These are phyloP conservation scores for Petrophora chlorosata DNA, from an alignment of 2,888 invertebrate species.

Conservation along the genomic window DNA sequence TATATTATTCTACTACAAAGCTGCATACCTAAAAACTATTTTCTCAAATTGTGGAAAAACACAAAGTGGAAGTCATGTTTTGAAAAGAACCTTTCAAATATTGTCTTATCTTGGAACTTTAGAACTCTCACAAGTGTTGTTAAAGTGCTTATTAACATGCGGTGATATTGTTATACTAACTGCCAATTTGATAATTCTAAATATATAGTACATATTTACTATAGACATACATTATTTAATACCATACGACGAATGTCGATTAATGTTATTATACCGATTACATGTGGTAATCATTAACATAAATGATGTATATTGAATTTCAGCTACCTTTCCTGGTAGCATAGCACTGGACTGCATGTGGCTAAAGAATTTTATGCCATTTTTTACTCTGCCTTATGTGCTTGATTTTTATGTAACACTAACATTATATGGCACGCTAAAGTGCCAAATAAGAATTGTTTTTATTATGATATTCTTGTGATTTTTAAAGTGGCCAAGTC, in stretches of 20 bases:
- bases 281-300: too few relatives aligned
- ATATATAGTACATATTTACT: neutral
- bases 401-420: neutral
- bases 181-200: conserved; percentile 62
- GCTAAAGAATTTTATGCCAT: neutral
- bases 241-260: too few relatives aligned
- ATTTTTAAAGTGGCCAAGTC: conserved; percentile 29
- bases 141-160: conserved; percentile 49
- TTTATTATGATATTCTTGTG: conserved; percentile 9
- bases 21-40: too few relatives aligned
- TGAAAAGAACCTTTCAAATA: too few relatives aligned
- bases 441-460: conserved; percentile 25
- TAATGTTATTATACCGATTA: too few relatives aligned
- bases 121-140: too few relatives aligned
- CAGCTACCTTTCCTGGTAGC: neutral
- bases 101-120: conserved; percentile 27
- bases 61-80: too few relatives aligned
- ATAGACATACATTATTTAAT: too few relatives aligned
- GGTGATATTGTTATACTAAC: conserved; percentile 67
- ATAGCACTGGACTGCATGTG: too few relatives aligned
- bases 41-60: too few relatives aligned
- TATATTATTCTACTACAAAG: too few relatives aligned
- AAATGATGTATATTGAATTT: neutral
- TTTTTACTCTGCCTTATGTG: neutral
- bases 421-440: neutral